Percentiles rank a stretch among this genome's conserved stretches.
phyloP scores from a whole-genome alignment of 2,797 vertebrate species.

The Mus caroli region DNA sequence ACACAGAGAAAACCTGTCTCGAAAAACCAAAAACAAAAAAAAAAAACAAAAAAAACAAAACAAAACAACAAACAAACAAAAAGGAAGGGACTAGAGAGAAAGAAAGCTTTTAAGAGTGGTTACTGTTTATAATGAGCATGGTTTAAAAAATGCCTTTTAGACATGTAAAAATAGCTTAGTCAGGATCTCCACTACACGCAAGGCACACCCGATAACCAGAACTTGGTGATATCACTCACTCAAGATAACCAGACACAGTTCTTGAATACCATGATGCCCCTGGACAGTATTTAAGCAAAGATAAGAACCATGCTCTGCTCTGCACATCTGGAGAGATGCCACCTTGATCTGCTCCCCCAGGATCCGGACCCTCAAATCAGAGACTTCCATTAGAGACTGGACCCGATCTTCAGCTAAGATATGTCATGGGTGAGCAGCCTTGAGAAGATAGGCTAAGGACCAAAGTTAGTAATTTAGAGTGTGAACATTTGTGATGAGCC shows the following conservation, averaged over 20 bases:
- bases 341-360: background rate
- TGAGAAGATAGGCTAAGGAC: background rate
- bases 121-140: background rate
- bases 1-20: no score
- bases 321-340: background rate
- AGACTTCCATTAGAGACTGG: background rate
- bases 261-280: background rate
- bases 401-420: background rate
- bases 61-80: background rate
- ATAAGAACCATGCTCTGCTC: background rate
- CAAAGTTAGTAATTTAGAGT: background rate
- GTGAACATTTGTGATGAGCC: background rate
- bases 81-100: background rate
- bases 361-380: background rate
- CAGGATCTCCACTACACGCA: background rate
- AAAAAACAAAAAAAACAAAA: no score
- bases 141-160: background rate
- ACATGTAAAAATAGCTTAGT: background rate
- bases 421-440: background rate
- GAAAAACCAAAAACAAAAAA: no score
- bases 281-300: background rate
- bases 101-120: background rate
- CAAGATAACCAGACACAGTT: background rate
- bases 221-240: background rate
- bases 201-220: background rate